phyloP scores from a whole-genome alignment of 2,113 vertebrate species.

The Macrotis lagotis region DNA sequence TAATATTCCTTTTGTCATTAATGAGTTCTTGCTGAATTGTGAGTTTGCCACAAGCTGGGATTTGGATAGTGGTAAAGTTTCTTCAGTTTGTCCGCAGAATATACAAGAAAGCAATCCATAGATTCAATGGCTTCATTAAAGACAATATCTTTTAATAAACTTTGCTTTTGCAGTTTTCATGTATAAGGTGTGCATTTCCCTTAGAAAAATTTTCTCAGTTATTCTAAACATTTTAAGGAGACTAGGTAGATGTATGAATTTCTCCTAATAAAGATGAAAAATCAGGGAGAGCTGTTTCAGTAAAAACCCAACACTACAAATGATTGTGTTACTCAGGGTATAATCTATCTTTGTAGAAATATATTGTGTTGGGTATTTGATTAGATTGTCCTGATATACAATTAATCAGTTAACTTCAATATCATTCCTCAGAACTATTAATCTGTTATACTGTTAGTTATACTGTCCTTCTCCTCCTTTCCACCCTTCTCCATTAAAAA shows the following conservation, averaged over 20 bases:
- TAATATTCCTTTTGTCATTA: not conserved
- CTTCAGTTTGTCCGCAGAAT: not conserved
- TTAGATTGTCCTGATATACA: conserved; percentile 83
- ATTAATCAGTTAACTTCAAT: conserved; percentile 85
- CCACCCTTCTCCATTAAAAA: conserved; percentile 61
- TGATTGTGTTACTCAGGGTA: conserved; percentile 76
- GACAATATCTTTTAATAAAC: not conserved
- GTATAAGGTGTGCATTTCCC: conserved; percentile 9
- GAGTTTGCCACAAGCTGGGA: not conserved
- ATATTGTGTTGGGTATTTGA: conserved; percentile 83
- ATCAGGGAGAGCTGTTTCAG: conserved; percentile 52
- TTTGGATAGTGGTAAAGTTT: not conserved
- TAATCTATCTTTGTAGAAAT: conserved; percentile 80
- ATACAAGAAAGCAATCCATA: not conserved
- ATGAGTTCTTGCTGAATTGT: conserved; percentile 8
- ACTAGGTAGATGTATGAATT: conserved; percentile 20
- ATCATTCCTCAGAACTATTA: conserved; percentile 80
- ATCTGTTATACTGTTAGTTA: conserved; percentile 75
- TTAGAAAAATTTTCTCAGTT: conserved; percentile 10
- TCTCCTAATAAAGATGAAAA: conserved; percentile 11
- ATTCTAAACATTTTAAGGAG: conserved; percentile 35
- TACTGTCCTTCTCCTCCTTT: conserved; percentile 57
- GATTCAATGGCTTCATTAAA: not conserved
- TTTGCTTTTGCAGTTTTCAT: conserved; percentile 31
- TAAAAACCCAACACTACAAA: conserved; percentile 74